Evolutionary conservation across 2,888 invertebrate species (phyloP), one percentile per base, ranked within the genome.

Genomic region (Sussaba pulchella): DNA sequence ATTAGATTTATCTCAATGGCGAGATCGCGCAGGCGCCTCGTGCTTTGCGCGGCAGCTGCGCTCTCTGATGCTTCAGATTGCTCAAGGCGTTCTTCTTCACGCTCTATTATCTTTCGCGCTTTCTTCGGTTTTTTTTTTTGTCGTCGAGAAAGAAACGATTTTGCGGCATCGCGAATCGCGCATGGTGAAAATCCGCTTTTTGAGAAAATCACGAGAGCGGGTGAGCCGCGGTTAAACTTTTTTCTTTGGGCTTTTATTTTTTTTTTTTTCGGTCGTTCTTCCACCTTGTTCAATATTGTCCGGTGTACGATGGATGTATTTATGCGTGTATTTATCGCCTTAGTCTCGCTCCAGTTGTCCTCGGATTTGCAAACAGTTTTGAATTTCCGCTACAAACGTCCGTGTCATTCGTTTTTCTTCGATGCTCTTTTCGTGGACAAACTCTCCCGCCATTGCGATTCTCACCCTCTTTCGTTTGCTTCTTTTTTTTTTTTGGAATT

Each of bases 1-100:
- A 91, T 92, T 91, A 91, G 90, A 88, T 89, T 90, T 91, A 91
- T 92, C 91, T 89, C 67, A 80, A 57, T 73, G 80, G 50, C 45
- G 84, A 86, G 88, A 91, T 92, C 92, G 83, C 67, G 67, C 64
- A 66, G 69, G 87, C 87, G 85, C 87, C 84, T 85, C 85, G n/a
- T n/a, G n/a, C 83, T 54, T 19, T 47, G 81, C 83, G 52, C 59
- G 54, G 78, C 81, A 84, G 83, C 84, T 81, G 82, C 76, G 69
- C 54, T 57, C 57, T 73, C 77, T 63, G n/a, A n/a, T n/a, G 24
- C 9, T 52, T 50, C 26, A 50, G 19, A n/a, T 21, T n/a, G 52
- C 12, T 12, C 24, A 52, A 52, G 41, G 12, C 41, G 21, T 43
- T 64, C 26, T 50, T 67, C 41, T 72, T n/a, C 8, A 43, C 12